Evolutionary conservation across 2,888 invertebrate species (phyloP), one percentile per base, ranked within the genome.

Genomic region (Metallyticus violacea): DNA sequence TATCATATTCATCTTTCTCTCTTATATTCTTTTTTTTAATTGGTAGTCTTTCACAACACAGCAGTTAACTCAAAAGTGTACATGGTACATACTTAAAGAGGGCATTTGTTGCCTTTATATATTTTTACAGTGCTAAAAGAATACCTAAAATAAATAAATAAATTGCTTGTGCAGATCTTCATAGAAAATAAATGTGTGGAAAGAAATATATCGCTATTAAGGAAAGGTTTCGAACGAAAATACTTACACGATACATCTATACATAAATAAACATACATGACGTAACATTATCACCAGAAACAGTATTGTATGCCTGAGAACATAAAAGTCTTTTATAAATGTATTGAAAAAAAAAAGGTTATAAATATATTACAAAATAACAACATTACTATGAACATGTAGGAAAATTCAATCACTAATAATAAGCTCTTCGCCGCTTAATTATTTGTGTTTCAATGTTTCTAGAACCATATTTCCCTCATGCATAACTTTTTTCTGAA

Each of bases 31-130:
- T 30, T 26, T 85, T 76, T 7, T 83, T 77, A 85, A 26, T 78
- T 79, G 81, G 77, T 82, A 30, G 9, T 77, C 27, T 28, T 30
- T 9, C 79, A 77, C 80, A 84, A 86, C 30, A 84, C 26, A 84
- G 40, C 79, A 85, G 26, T 40, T 25, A 26, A 40, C 28, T 27
- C 7, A 85, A 81, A 82, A 22, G 86, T 87, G 87, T 87, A 87
- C 87, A 87, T 79, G 85, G 87, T 87, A 87, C 87, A 87, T 87
- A 87, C 87, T 87, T 28, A 79, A 86, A 30, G 80, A 30, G 79
- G 83, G 86, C 84, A 83, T 86, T 27, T 80, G 15, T 28, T 30
- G 83, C 83, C 79, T 83, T 30, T 77, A 77, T 26, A 78, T 40
- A 83, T 76, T 76, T 40, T 9, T 9, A 40, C 40, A 40, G 1